Percentiles rank a stretch among this genome's conserved stretches.
Evolutionary conservation across 2,888 invertebrate species (phyloP).

Genomic region (Hydraecia micacea): DNA sequence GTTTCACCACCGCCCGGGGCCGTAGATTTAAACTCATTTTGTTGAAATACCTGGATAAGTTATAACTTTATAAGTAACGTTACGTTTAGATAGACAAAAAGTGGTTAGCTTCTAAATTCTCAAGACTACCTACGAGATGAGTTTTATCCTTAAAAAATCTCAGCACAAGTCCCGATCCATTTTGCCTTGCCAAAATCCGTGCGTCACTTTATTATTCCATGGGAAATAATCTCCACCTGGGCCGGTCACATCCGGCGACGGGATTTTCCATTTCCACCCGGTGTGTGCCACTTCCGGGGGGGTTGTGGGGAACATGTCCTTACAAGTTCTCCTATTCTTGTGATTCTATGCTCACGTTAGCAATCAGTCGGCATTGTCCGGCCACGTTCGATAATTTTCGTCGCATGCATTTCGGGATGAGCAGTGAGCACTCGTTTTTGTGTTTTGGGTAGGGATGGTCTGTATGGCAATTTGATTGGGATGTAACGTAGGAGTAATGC

Average conservation of each 20-base stretch:
- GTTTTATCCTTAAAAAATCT: slow-evolving; percentile 12
- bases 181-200: slow-evolving; percentile 57
- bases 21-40: not conserved
- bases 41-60: not conserved
- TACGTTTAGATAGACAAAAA: not conserved
- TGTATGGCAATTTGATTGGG: slow-evolving; percentile 1
- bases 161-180: slow-evolving; percentile 5
- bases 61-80: not conserved
- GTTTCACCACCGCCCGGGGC: not conserved
- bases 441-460: not conserved
- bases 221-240: slow-evolving; percentile 79
- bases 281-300: slow-evolving; percentile 78
- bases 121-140: not conserved
- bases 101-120: not conserved
- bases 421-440: slow-evolving; percentile 22
- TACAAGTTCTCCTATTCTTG: slow-evolving; percentile 64
- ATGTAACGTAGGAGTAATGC: not conserved
- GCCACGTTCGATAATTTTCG: slow-evolving; percentile 57
- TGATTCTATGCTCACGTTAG: slow-evolving; percentile 65
- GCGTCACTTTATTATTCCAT: slow-evolving; percentile 75
- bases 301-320: slow-evolving; percentile 50
- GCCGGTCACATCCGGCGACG: slow-evolving; percentile 79
- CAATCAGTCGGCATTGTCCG: slow-evolving; percentile 72
- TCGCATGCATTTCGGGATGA: slow-evolving; percentile 49
- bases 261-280: slow-evolving; percentile 83